phyloP scores from a whole-genome alignment of 1,140 invertebrate genomes.

The Hypothenemus hampei region DNA sequence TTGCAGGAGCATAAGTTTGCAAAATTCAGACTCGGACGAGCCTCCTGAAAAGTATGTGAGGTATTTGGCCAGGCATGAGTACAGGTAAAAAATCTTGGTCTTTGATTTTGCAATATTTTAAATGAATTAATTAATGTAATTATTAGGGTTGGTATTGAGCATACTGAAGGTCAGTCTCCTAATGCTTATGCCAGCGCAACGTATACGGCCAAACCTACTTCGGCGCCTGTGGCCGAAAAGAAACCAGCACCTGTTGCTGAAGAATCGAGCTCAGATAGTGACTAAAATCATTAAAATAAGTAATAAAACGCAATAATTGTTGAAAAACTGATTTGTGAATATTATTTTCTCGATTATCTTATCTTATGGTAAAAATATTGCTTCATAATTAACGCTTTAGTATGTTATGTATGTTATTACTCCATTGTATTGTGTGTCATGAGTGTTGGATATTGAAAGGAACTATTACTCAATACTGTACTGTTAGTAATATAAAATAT shows the following conservation, averaged over 20 bases:
- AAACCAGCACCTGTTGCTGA: slow-evolving; percentile 45
- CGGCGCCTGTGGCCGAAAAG: slow-evolving; percentile 45
- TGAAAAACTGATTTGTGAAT: no score
- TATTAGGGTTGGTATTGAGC: slow-evolving; percentile 75
- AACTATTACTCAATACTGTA: no score
- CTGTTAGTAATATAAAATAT: no score
- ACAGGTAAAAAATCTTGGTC: slow-evolving; percentile 63
- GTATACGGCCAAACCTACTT: slow-evolving; percentile 44
- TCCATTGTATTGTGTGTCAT: no score
- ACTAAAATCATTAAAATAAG: slow-evolving; percentile 42
- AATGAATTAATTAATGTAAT: neutral
- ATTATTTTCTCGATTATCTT: no score
- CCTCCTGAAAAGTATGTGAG: slow-evolving; percentile 98
- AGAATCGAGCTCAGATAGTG: slow-evolving; percentile 49
- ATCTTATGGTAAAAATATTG: no score
- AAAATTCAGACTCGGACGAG: slow-evolving; percentile 81
- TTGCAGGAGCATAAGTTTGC: slow-evolving; percentile 88
- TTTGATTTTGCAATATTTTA: neutral
- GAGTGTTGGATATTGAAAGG: no score
- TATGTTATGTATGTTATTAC: no score
- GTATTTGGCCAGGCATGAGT: slow-evolving; percentile 95
- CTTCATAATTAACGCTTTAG: no score
- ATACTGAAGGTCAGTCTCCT: slow-evolving; percentile 69
- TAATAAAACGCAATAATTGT: no score
- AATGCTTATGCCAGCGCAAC: slow-evolving; percentile 72